Conservation (phyloP, 2,888 invertebrate genomes). For the Aelia acuminata region DNA sequence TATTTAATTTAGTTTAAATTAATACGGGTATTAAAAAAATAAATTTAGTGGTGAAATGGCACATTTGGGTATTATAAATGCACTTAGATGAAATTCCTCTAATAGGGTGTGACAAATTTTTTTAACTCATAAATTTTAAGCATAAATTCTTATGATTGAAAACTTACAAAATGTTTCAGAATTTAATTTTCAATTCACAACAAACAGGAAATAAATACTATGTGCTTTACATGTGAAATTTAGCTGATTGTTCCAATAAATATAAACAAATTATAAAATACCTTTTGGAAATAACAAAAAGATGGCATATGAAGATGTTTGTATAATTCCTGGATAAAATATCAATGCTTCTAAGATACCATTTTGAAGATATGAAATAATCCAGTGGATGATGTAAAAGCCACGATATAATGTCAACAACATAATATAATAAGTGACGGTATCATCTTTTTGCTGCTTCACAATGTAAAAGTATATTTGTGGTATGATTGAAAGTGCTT, state of each 20-base stretch:
- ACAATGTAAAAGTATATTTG: conserved; percentile 9
- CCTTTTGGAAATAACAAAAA: conserved; percentile 33
- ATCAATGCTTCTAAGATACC: neutral
- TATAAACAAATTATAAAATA: neutral
- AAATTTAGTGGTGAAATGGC: too few species aligned
- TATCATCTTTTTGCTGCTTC: conserved; percentile 3
- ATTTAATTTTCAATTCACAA: neutral
- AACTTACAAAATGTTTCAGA: neutral
- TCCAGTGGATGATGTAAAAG: neutral
- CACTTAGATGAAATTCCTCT: too few species aligned
- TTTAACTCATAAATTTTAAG: too few species aligned
- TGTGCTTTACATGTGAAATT: neutral
- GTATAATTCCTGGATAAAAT: conserved; percentile 45
- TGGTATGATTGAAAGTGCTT: conserved; percentile 34
- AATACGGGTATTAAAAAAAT: too few species aligned
- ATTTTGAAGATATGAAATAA: neutral
- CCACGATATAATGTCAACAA: neutral
- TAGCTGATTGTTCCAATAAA: neutral
- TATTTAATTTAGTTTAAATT: too few species aligned
- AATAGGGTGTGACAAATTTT: too few species aligned
- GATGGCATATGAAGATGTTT: neutral
- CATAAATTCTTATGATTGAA: neutral
- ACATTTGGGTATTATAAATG: too few species aligned
- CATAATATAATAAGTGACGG: neutral
- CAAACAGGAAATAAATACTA: neutral